phyloP scores from a whole-genome alignment of 2,888 invertebrate species.

The Prionchulus punctatus region DNA sequence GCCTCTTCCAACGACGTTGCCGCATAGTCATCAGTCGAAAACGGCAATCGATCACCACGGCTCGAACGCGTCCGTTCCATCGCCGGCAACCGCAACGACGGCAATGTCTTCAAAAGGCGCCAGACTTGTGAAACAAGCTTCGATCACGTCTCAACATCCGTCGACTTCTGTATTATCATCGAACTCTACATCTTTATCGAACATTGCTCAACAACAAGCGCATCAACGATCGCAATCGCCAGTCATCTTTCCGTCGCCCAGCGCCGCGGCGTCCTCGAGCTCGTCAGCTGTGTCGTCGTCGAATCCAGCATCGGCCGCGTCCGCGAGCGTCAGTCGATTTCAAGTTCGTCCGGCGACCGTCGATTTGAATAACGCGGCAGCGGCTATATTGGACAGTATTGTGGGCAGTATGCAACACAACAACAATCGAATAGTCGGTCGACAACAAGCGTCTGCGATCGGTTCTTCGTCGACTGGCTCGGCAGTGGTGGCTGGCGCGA shows the following conservation, averaged over 20 bases:
- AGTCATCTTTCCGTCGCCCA: too few species aligned
- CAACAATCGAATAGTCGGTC: background rate
- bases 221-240: background rate
- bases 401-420: background rate
- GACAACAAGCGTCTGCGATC: background rate
- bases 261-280: background rate
- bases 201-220: background rate
- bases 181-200: background rate
- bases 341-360: background rate
- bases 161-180: background rate
- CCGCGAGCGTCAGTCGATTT: background rate
- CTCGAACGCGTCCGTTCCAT: too few species aligned
- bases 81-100: background rate
- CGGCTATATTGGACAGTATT: background rate
- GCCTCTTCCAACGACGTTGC: background rate
- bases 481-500: background rate
- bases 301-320: too few species aligned
- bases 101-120: background rate
- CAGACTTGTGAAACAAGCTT: background rate
- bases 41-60: too few species aligned
- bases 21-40: background rate
- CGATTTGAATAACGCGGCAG: background rate
- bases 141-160: too few species aligned
- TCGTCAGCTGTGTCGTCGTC: background rate
- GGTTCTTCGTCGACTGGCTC: background rate